phyloP scores from a whole-genome alignment of 1,140 invertebrate genomes.

The Paramacrobiotus metropolitanus region DNA sequence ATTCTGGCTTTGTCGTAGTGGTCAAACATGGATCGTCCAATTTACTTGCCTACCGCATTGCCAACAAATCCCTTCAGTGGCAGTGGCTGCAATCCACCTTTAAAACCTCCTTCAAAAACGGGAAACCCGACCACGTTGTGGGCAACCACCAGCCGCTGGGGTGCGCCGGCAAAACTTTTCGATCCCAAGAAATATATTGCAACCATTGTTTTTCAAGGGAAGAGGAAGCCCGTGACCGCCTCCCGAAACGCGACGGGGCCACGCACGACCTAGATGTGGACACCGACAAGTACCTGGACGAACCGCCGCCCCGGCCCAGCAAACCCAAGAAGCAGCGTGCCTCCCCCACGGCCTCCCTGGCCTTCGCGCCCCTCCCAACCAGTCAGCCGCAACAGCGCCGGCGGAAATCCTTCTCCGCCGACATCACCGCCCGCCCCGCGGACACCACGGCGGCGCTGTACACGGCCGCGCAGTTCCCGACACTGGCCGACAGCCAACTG shows the following conservation, averaged over 20 bases:
- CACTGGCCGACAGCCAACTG: too few species aligned
- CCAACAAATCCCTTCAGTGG: slow-evolving; percentile 34
- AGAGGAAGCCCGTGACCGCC: slow-evolving; percentile 81
- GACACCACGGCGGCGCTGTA: too few species aligned
- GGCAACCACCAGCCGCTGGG: slow-evolving; percentile 89
- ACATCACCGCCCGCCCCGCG: not conserved
- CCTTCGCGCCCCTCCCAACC: not conserved
- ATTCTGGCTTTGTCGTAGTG: too few species aligned
- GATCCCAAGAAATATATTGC: too few species aligned
- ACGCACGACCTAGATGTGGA: slow-evolving; percentile 81
- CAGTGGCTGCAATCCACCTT: slow-evolving; percentile 96
- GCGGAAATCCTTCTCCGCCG: not conserved
- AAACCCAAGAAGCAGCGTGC: too few species aligned
- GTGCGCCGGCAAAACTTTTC: too few species aligned
- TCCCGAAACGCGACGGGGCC: slow-evolving; percentile 90
- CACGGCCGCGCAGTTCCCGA: too few species aligned
- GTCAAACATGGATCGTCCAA: too few species aligned
- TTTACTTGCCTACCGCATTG: too few species aligned
- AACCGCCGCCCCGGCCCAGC: too few species aligned
- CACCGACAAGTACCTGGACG: not conserved
- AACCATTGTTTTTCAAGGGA: slow-evolving; percentile 58
- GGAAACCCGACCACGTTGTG: slow-evolving; percentile 94
- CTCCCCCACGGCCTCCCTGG: not conserved
- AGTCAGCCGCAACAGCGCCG: not conserved
- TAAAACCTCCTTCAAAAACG: slow-evolving; percentile 90